Evolutionary conservation across 2,113 vertebrate species (phyloP), one percentile per base, ranked within the genome.

Genomic region (Kryptolebias marmoratus): DNA sequence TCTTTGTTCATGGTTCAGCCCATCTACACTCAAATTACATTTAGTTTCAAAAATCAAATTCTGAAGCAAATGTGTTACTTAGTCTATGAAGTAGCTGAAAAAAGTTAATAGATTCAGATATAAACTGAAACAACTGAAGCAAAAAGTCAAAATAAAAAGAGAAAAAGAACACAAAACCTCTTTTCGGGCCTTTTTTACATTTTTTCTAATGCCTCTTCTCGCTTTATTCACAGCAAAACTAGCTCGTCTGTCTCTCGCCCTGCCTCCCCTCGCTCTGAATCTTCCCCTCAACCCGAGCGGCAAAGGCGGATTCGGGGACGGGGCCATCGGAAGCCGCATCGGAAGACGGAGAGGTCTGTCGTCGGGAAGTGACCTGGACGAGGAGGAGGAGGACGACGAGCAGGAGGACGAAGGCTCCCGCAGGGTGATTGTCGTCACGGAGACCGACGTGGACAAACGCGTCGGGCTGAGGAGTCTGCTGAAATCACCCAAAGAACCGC

Each of bases 401-500:
- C 94, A 91, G 56, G 94, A 93, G 76, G 95, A 94, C 5, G 95
- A 94, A 74, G 89, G 88, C 75, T 91, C 88, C 61, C 92, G 92
- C 49, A 94, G 95, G 65, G 94, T 96, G 68, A 96, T 97, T 47
- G 95, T 97, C 55, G 94, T 97, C 84, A 96, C 95, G 1, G 96
- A 96, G 87, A 96, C 92, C 11, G 96, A 96, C 36, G 93, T 93
- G 61, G 95, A 96, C 86, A 95, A 95, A 77, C 94, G 94, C 18
- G 93, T 94, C 6, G 95, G 95, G 7, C 88, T 97, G 82, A 94
- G 96, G 84, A 96, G 96, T 74, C 92, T 96, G 70, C 90, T 97
- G 85, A 97, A 97, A 81, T 96, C 96, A 7, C 95, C 96, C 50
- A 95, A 95, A 87, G 95, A 95, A 48, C 92, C 93, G 8, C 87